Evolutionary conservation across 2,888 invertebrate genomes (phyloP), one percentile per base, ranked within the genome.

Genomic region (Acanthosepion lycidas): DNA sequence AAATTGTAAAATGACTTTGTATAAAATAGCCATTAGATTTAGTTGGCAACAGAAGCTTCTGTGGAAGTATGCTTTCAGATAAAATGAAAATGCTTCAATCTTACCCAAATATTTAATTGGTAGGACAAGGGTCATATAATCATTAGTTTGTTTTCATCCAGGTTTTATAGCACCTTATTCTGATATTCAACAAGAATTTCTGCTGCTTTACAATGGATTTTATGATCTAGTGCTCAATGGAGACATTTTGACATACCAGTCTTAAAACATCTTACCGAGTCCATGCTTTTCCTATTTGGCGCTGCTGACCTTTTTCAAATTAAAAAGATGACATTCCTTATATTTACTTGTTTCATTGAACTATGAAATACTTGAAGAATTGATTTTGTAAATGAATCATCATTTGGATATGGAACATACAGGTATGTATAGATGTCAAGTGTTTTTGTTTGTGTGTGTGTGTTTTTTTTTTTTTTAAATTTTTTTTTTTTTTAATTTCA

Each of bases 401-500:
- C 78, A 78, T 78, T 78, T 78, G 78, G 78, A 78, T 78, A 78
- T 78, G 78, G n/a, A 78, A 78, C 78, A n/a, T 78, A 12, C 78
- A 78, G 78, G 78, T 78, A 78, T 78, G 78, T 78, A 78, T 78
- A 78, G 78, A 78, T 78, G 78, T 78, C 78, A n/a, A n/a, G n/a
- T 78, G n/a, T 78, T 78, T 78, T 78, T n/a, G n/a, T 78, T 78
- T 15, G n/a, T 78, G n/a, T 78, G 28, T n/a, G 28, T 78, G 5
- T 78, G 28, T 78, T 78, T 78, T n/a, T 28, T 64, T 64, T 64
- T 78, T 78, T 78, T 78, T n/a, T n/a, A n/a, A n/a, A n/a, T n/a
- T 59, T 59, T 59, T 59, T 26, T 4, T 23, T 23, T 78, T 78
- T 9, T n/a, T n/a, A 3, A 6, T 78, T 78, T 78, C 18, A n/a